A percentile compares a stretch with the other conserved stretches of the same genome.
Conservation (phyloP, 1,140 invertebrate genomes). For the Drosophila littoralis region DNA sequence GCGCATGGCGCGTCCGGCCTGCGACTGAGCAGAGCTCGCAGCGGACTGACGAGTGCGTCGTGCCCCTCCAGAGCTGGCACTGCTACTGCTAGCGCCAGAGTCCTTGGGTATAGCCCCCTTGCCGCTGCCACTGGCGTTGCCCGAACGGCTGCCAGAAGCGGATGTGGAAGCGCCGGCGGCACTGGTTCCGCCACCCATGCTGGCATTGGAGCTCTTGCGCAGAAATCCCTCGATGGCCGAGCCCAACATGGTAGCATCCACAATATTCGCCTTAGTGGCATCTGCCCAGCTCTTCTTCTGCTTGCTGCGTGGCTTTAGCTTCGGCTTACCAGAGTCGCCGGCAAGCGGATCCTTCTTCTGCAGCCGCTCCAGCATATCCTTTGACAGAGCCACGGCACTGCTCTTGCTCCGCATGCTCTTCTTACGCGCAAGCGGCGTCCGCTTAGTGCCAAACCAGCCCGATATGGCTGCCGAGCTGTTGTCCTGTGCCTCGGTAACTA, state of each 20-base stretch:
- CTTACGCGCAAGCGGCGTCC: constrained; percentile 89
- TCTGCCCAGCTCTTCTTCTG: constrained; percentile 77
- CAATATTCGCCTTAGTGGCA: constrained; percentile 82
- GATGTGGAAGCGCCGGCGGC: constrained; percentile 76
- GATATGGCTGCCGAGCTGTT: constrained; percentile 86
- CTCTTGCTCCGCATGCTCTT: constrained; percentile 85
- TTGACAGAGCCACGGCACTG: constrained; percentile 85
- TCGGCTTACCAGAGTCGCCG: constrained; percentile 71
- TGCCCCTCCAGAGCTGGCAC: constrained; percentile 24
- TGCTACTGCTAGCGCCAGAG: constrained; percentile 33
- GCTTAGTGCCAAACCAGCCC: constrained; percentile 91
- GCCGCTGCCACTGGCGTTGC: constrained; percentile 69
- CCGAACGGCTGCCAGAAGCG: constrained; percentile 50
- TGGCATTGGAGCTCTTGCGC: constrained; percentile 85
- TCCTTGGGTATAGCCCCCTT: constrained; percentile 76
- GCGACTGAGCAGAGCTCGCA: constrained; percentile 69
- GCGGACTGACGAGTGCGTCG: constrained; percentile 51
- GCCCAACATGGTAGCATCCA: constrained; percentile 91
- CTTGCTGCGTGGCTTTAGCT: constrained; percentile 75
- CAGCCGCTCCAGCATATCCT: constrained; percentile 85
- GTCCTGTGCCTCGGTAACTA: constrained; percentile 78
- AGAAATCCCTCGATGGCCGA: constrained; percentile 93
- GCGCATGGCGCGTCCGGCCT: constrained; percentile 70
- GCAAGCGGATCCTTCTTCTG: constrained; percentile 78
- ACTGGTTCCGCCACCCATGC: constrained; percentile 72